A percentile compares a stretch with the other conserved stretches of the same genome.
Evolutionary conservation across 2,113 vertebrate species (phyloP).

Genomic region (Tupaia tana): DNA sequence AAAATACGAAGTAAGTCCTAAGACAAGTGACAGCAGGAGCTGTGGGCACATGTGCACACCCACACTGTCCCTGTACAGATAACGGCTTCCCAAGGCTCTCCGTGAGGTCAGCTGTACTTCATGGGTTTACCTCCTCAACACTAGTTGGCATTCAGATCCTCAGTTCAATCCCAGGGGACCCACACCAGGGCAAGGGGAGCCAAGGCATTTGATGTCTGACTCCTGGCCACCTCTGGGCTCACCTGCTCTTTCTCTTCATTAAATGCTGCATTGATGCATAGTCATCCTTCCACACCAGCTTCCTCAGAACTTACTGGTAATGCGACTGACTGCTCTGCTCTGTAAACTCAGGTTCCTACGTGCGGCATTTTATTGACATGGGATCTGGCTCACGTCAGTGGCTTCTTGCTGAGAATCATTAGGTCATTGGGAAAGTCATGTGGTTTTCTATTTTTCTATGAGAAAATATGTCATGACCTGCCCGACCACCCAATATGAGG

Average conservation of each 20-base stretch:
- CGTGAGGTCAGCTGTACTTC: not conserved
- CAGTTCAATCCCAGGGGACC: not conserved
- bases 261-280: not conserved
- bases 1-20: not conserved
- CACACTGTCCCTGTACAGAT: fast-evolving
- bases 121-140: not conserved
- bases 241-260: not conserved
- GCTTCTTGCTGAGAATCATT: not conserved
- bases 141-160: not conserved
- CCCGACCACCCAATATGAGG: not conserved
- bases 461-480: too few species aligned
- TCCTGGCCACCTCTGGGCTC: not conserved
- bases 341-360: not conserved
- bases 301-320: not conserved
- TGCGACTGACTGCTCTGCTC: not conserved
- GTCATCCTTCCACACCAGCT: not conserved
- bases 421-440: too few species aligned
- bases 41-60: not conserved
- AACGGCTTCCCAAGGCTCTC: not conserved
- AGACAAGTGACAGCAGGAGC: not conserved
- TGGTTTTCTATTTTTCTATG: too few species aligned
- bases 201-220: not conserved
- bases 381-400: not conserved
- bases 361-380: not conserved
- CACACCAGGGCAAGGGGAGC: not conserved